phyloP scores from a whole-genome alignment of 2,113 vertebrate genomes.

The Mandrillus leucophaeus region DNA sequence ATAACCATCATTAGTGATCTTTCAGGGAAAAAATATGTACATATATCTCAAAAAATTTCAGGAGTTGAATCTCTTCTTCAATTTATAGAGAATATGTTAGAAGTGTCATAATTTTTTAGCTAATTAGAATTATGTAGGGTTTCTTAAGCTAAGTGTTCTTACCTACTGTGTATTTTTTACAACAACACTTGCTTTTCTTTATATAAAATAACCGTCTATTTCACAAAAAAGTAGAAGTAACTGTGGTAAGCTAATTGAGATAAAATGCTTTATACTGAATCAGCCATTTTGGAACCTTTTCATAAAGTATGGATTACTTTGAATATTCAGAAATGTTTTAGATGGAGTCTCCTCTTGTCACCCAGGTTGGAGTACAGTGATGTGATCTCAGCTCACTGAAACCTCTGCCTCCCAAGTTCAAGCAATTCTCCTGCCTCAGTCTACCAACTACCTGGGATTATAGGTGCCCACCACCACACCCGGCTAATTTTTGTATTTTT shows the following conservation, averaged over 20 bases:
- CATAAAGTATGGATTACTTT: conserved; percentile 27
- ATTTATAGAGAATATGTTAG: neutral
- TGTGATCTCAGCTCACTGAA: too few species aligned
- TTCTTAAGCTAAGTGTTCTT: neutral
- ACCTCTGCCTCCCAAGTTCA: too few species aligned
- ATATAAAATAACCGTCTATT: conserved; percentile 6
- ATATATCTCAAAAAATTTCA: neutral
- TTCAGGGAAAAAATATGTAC: neutral
- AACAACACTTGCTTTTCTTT: neutral
- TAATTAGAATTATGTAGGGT: neutral
- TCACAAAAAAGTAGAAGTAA: conserved; percentile 30
- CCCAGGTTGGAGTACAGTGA: neutral
- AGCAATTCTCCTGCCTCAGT: too few species aligned
- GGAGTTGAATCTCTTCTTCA: neutral
- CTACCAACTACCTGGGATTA: too few species aligned
- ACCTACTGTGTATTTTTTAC: neutral
- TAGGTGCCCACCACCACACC: too few species aligned
- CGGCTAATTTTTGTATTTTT: too few species aligned
- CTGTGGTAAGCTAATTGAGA: neutral
- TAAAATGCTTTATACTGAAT: neutral
- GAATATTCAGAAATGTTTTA: conserved; percentile 5
- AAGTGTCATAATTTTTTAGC: neutral
- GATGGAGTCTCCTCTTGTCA: too few species aligned
- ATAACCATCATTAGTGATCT: neutral
- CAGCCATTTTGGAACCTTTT: neutral